Conservation (phyloP, 2,113 vertebrate genomes). For the Microtus pennsylvanicus region DNA sequence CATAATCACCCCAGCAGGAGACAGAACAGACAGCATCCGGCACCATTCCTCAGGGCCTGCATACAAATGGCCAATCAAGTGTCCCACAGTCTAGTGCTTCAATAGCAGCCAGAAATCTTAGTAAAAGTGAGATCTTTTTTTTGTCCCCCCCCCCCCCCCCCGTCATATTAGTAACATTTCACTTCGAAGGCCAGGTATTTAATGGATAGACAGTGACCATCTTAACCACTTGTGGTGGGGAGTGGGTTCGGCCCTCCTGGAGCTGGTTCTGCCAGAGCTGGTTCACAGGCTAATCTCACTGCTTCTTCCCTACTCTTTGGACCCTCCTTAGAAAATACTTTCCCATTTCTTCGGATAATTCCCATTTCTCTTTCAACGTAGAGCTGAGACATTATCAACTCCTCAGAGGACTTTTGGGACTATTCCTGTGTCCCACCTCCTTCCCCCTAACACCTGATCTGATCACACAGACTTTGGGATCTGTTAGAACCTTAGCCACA, state of each 20-base stretch:
- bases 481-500: background rate
- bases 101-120: background rate
- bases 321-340: background rate
- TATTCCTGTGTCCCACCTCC: background rate
- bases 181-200: background rate
- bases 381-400: background rate
- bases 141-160: rapidly evolving
- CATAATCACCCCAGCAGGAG: background rate
- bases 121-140: background rate
- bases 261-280: background rate
- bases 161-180: constrained; percentile 30
- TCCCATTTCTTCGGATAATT: constrained; percentile 19
- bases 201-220: background rate
- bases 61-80: background rate
- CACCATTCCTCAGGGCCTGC: background rate
- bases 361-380: background rate
- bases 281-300: background rate
- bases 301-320: background rate
- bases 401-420: background rate
- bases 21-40: background rate
- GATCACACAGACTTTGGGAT: background rate
- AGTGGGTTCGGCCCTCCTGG: background rate
- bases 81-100: background rate
- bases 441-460: background rate
- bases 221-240: background rate